Evolutionary conservation across 2,113 vertebrate genomes (phyloP), one percentile per base, ranked within the genome.

Genomic region (Plestiodon gilberti): DNA sequence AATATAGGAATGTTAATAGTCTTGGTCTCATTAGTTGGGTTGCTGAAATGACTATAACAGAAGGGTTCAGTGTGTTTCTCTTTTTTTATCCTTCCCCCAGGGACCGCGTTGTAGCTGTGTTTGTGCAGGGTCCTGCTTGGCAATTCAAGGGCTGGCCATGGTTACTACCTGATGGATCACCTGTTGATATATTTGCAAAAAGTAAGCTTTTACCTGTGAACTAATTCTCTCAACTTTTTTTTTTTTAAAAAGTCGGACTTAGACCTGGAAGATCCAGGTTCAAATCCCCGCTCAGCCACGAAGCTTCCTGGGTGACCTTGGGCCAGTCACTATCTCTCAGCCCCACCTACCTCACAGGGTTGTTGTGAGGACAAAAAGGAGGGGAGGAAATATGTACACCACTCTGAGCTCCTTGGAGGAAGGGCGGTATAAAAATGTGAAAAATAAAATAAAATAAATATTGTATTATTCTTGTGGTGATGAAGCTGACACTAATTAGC

Each of bases 141-240:
- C 99, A 99, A 94, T 99, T 99, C 93, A 99, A 99, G 95, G 98
- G 99, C 82, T 99, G 99, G 99, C 99, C 99, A 0, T 99, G 99
- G 99, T 96, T 99, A 82, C 95, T 99, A 94, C 98, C 99, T 0
- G 99, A 99, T 38, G 99, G 99, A 93, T 99, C 98, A 64, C 99
- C 99, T 52, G 99, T 99, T 1, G 99, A 99, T 91, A 99, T 99
- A 94, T 99, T 99, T 80, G 98, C 99, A 93, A 99, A 99, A 98
- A 99, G 99, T 99, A 96, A 97, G 98, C 79, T 70, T 81, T 70
- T 88, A 3, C 0, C 1, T 81, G n/a, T 4, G 33, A n/a, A 33
- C 13, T 14, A 86, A 82, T 22, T 0, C 25, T 87, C 48, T 78
- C 10, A 13, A 1, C 28, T 8, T 15, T 82, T 81, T 73, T 28